A percentile compares a stretch with the other conserved stretches of the same genome.
Evolutionary conservation across 2,888 invertebrate species (phyloP).

Genomic region (Mayetiola destructor): DNA sequence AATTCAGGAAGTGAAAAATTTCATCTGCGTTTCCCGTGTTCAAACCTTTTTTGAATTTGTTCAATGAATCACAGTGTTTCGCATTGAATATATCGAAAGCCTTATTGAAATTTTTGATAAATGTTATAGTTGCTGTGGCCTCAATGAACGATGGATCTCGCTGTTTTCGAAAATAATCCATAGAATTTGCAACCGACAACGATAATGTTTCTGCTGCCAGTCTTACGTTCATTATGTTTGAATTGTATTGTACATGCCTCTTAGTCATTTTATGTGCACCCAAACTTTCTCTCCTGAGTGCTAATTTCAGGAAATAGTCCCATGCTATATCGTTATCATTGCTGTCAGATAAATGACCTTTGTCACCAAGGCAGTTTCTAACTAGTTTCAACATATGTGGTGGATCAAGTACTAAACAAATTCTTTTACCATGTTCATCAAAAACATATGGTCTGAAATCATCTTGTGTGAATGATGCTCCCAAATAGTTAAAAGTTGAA

Average conservation of each 20-base stretch:
- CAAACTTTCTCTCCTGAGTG: too few species aligned
- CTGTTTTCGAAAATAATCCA: neutral
- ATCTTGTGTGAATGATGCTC: neutral
- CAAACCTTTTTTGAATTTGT: neutral
- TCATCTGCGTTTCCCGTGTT: neutral
- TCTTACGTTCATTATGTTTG: neutral
- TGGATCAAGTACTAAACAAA: neutral
- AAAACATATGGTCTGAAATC: neutral
- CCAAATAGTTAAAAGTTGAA: neutral
- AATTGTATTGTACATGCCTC: neutral
- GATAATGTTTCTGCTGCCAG: neutral
- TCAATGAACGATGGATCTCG: neutral
- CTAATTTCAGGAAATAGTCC: neutral
- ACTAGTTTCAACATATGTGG: neutral
- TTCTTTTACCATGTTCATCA: neutral
- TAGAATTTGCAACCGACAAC: neutral
- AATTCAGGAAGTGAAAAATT: slow-evolving; percentile 1
- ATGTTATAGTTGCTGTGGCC: neutral
- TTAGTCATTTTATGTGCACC: neutral
- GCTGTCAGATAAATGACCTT: neutral
- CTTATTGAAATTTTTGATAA: neutral
- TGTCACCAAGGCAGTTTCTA: neutral
- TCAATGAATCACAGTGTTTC: neutral
- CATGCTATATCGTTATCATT: neutral
- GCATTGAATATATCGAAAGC: neutral